A percentile compares a stretch with the other conserved stretches of the same genome.
These are phyloP conservation scores for Mesocricetus auratus DNA, from an alignment of 2,113 vertebrate genomes.

Conservation along the genomic window DNA sequence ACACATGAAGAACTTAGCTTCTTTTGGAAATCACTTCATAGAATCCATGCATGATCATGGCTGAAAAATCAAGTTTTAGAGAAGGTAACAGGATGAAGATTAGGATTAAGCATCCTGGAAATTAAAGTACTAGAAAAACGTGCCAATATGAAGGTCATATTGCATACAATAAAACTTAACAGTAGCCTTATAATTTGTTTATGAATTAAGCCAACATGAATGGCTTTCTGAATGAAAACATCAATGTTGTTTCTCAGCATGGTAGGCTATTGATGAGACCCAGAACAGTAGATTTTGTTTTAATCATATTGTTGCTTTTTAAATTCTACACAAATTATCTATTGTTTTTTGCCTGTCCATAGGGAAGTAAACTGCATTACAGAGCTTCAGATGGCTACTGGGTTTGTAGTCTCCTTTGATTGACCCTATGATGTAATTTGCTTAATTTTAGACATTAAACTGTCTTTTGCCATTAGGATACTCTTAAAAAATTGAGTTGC, in stretches of 20 bases:
- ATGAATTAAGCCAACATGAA: neutral
- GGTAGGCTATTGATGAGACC: neutral
- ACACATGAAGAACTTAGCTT: neutral
- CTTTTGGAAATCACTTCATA: slow-evolving; percentile 6
- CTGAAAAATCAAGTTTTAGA: neutral
- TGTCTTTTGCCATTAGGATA: neutral
- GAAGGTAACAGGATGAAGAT: neutral
- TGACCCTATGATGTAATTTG: neutral
- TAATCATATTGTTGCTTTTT: neutral
- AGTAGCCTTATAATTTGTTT: neutral
- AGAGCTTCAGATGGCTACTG: neutral
- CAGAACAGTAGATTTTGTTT: neutral
- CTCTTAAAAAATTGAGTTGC: neutral
- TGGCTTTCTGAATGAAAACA: neutral
- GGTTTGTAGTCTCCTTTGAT: slow-evolving; percentile 60
- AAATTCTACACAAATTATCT: neutral
- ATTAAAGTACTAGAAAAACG: neutral
- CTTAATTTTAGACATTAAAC: neutral
- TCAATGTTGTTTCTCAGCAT: neutral
- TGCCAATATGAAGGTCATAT: neutral
- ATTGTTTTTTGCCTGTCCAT: neutral
- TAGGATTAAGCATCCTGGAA: neutral
- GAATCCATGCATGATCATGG: neutral
- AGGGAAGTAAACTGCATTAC: neutral
- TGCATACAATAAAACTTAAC: neutral